Base-by-base conservation (phyloP, 2,888 invertebrate species). In the Stegophylla sp. region DNA sequence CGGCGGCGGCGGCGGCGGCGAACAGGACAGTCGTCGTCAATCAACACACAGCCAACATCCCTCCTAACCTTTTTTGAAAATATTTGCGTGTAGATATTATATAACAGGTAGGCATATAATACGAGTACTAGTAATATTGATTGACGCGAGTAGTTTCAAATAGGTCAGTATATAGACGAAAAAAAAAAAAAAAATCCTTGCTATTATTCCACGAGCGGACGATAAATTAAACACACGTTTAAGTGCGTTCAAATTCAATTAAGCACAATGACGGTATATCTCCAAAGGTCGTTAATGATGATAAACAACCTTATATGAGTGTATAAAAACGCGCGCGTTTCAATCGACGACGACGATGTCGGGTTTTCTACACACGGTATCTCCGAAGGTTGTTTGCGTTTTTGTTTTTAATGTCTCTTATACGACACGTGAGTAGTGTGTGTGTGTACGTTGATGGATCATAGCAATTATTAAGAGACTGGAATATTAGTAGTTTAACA, bases 301-400 rank as follows among this genome's bases (percentile, higher is more conserved):
- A 71, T 53, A 63, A 79, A 79, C 48, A 23, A 63, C 79, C 79
- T 71, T 79, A 79, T 79, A 71, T 41, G 79, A n/a, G n/a, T n/a
- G n/a, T n/a, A n/a, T n/a, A n/a, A n/a, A n/a, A n/a, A n/a, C n/a
- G n/a, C n/a, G n/a, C n/a, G n/a, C n/a, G n/a, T n/a, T n/a, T n/a
- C n/a, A n/a, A n/a, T n/a, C n/a, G n/a, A n/a, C 63, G 63, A 71
- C 23, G 69, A 69, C 12, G 45, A 79, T 48, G 59, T 48, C 23
- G 34, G 48, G 34, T 61, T 61, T 63, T 51, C n/a, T n/a, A n/a
- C n/a, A n/a, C n/a, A n/a, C n/a, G n/a, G n/a, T n/a, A n/a, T n/a
- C 41, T 71, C 12, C 9, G 79, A 79, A 79, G 79, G 79, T 71
- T 71, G 69, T 71, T 76, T 51, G 17, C n/a, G 69, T 51, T 69